Evolutionary conservation across 2,113 vertebrate genomes (phyloP), one percentile per base, ranked within the genome.

Genomic region (Psittacus erithacus): DNA sequence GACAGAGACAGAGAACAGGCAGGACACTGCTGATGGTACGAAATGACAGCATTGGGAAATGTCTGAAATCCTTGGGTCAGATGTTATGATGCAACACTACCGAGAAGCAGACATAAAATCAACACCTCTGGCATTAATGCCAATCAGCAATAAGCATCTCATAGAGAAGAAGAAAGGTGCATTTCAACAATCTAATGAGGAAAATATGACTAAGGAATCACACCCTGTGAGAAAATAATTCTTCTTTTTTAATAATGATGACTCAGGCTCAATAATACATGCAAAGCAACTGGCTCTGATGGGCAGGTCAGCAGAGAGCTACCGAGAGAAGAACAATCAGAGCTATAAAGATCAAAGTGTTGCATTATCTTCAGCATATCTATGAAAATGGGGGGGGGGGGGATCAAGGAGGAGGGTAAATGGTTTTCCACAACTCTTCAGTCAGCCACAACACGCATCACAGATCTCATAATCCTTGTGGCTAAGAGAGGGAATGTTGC

Each of bases 161-260:
- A 86, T 82, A 79, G 31, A 39, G 80, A 43, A 92, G 91, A 86
- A 97, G 83, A 93, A 96, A 97, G 53, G 89, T 27, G 55, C 55
- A 82, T 95, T 96, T 96, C 95, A 95, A 83, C 86, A 92, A 91
- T 33, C 80, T 79, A 95, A 93, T 93, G 92, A 86, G 91, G 94
- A 92, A 95, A 93, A 95, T 91, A 88, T 97, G 96, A 97, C 73
- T 96, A 97, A 96, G 88, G 91, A 97, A 95, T 95, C 95, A 96
- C 96, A 79, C 96, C 95, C 96, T 91, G 77, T 96, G 95, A 97
- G 94, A 97, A 95, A 95, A 95, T 77, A 67, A 93, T 89, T 91
- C 49, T 71, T 75, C 80, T 38, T 94, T 97, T 96, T 92, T 94
- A 93, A 93, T 86, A 93, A 71, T 39, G 82, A 62, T 97, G 96